A percentile compares a stretch with the other conserved stretches of the same genome.
Conservation (phyloP, 2,113 vertebrate genomes). For the Calonectris borealis region DNA sequence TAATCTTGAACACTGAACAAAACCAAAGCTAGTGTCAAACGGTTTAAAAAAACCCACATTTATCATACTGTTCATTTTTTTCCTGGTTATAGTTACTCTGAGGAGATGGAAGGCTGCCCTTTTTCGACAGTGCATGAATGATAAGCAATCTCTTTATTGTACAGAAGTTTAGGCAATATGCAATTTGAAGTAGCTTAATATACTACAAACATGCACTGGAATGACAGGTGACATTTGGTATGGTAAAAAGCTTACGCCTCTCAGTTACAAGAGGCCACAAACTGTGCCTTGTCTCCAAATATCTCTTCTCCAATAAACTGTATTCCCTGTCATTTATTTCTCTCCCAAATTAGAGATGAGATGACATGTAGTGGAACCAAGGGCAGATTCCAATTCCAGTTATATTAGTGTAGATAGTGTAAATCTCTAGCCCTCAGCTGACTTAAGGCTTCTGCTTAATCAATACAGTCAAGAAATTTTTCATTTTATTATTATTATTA, state of each 20-base stretch:
- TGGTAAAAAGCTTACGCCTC: background rate
- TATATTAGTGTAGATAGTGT: background rate
- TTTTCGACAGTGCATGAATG: background rate
- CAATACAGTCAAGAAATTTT: background rate
- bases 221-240: slow-evolving; percentile 18
- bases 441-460: background rate
- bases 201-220: background rate
- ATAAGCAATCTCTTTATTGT: background rate
- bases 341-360: background rate
- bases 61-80: background rate
- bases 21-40: background rate
- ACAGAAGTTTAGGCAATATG: background rate
- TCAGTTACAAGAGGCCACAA: background rate
- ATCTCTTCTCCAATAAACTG: background rate
- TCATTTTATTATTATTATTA: background rate
- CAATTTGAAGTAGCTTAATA: background rate
- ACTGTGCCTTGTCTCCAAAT: background rate
- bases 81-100: background rate
- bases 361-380: background rate
- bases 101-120: background rate
- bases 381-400: background rate
- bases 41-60: background rate
- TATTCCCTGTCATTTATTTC: background rate
- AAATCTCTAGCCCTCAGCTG: background rate
- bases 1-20: background rate